These are phyloP conservation scores for Onthophagus taurus DNA, from an alignment of 1,140 invertebrate genomes.

Conservation along the genomic window DNA sequence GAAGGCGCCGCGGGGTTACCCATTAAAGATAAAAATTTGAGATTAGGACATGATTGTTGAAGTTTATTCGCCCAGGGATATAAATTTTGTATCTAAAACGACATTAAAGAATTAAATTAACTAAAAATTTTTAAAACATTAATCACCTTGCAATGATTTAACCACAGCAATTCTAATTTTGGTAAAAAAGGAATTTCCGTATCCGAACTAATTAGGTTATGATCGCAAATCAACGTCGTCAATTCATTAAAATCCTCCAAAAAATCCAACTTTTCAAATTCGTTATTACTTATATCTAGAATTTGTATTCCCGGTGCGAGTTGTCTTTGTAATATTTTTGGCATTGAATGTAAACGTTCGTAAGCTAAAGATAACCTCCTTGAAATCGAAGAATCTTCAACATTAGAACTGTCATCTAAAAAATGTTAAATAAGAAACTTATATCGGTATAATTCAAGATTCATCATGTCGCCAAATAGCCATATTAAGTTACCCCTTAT, in stretches of 20 bases:
- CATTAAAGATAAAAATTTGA: slow-evolving; percentile 64
- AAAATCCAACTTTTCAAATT: slow-evolving; percentile 59
- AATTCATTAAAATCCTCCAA: slow-evolving; percentile 57
- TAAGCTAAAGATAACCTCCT: slow-evolving; percentile 47
- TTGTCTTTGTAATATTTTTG: slow-evolving; percentile 46
- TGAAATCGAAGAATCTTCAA: slow-evolving; percentile 26
- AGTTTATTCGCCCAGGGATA: slow-evolving; percentile 61
- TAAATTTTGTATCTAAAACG: slow-evolving; percentile 46
- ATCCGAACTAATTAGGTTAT: slow-evolving; percentile 56
- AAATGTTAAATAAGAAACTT: not conserved
- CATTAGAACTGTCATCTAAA: not conserved
- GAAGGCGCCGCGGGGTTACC: slow-evolving; percentile 67
- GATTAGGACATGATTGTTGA: slow-evolving; percentile 51
- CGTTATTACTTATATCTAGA: slow-evolving; percentile 62
- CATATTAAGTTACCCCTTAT: too few species aligned
- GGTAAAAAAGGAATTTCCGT: slow-evolving; percentile 57
- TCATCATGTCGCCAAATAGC: too few species aligned
- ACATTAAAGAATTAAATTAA: not conserved
- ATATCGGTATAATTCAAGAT: too few species aligned
- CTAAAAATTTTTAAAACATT: not conserved
- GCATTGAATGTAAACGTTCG: slow-evolving; percentile 46
- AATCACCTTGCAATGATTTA: slow-evolving; percentile 59
- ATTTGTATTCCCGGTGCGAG: slow-evolving; percentile 44
- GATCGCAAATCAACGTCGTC: slow-evolving; percentile 62
- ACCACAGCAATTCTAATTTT: slow-evolving; percentile 61